These are phyloP conservation scores for Dolichopus griseipennis DNA, from an alignment of 2,888 invertebrate genomes.

Conservation along the genomic window DNA sequence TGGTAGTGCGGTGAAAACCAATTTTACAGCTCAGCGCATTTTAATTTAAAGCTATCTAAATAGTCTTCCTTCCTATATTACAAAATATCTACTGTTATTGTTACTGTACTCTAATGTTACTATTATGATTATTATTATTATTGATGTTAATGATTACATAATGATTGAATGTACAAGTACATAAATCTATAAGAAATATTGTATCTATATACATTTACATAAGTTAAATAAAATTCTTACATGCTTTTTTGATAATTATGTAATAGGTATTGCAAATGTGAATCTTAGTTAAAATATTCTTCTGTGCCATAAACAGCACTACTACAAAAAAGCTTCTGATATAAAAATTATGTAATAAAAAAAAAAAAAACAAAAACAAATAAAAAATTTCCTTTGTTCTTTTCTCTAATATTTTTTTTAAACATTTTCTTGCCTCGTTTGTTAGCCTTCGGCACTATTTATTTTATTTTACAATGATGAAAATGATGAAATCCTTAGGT, in stretches of 20 bases:
- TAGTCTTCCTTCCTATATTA: constrained; percentile 10
- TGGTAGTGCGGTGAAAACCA: constrained; percentile 29
- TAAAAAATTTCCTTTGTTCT: neutral
- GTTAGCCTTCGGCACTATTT: neutral
- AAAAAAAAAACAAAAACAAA: no score
- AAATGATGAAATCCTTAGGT: neutral
- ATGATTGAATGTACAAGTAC: no score
- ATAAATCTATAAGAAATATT: no score
- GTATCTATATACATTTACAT: no score
- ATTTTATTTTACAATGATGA: neutral
- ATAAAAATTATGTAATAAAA: no score
- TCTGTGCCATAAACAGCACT: no score
- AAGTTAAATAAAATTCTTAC: no score
- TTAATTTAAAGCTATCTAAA: constrained; percentile 35
- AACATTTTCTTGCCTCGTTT: neutral
- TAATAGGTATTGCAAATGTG: no score
- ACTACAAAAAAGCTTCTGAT: neutral
- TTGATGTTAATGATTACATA: neutral
- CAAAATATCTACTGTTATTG: neutral
- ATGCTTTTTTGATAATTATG: no score
- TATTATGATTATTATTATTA: no score
- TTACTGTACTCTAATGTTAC: no score
- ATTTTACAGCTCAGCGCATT: constrained; percentile 44
- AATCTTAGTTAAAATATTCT: no score
- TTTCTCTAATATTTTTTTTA: neutral